Evolutionary conservation across 2,888 invertebrate genomes (phyloP), one percentile per base, ranked within the genome.

Genomic region (Pachydiplax longipennis): DNA sequence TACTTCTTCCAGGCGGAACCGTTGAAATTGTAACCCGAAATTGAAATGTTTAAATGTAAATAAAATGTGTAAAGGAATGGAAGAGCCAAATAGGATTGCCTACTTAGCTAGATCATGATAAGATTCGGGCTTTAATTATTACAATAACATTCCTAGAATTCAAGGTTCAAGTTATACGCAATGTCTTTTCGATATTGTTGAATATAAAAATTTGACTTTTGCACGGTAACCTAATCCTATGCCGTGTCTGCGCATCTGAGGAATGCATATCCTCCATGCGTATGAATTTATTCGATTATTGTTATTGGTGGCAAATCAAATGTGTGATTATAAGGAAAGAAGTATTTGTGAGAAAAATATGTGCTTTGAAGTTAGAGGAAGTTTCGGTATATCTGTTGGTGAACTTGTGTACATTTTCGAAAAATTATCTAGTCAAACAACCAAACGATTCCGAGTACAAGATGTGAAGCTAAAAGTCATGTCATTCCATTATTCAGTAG

Each of bases 161-260:
- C 61, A 37, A 37, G 37, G 87, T 87, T 87, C 61, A 35, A 87
- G 58, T 87, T 61, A n/a, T 53, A 83, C 58, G 35, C 87, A 87
- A 87, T 87, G 61, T 87, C 87, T 15, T 87, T 58, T 40, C 35
- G 87, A 35, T 87, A 87, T 87, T 87, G 87, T 87, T 87, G 87
- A 61, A 87, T 87, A 65, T 53, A 87, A 65, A n/a, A 58, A 31
- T 87, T 65, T 87, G 87, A 87, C 87, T 87, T 65, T 61, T 87
- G 87, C 87, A 87, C 87, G 87, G 87, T 65, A 37, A 22, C 58
- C n/a, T 87, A 87, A 87, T 87, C 87, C 87, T 87, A 87, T 13
- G 87, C 87, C 87, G 87, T 87, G 87, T 18, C 31, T 87, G 65
- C 61, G 87, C 87, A 65, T 87, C 61, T 37, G 87, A n/a, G 87